Evolutionary conservation across 92 coral and sea anemone genomes (phyloP), one percentile per base, ranked within the genome.

Genomic region (Porites cylindrica): DNA sequence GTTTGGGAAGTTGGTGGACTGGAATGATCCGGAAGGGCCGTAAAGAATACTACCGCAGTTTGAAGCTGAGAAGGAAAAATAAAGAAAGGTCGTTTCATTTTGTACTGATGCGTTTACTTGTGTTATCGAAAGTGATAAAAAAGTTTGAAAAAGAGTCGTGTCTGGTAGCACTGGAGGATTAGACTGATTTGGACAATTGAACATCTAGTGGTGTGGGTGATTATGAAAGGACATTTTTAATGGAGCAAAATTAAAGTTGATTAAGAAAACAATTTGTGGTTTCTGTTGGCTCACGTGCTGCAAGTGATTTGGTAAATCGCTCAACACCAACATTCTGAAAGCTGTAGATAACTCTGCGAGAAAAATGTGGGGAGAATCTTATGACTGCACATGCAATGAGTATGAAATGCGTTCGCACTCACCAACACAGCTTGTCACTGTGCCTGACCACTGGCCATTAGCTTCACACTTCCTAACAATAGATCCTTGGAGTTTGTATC

Each of bases 1-100:
- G 80, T 93, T 93, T 47, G 99, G 99, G 88, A 93, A 97, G 81
- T 97, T 93, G 52, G 98, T 82, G 24, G 99, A 97, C 62, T 95
- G 90, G 20, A 97, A 82, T 8, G 91, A 86, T 32, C 99, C 99
- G 7, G 92, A 87, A 11, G 99, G 99, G 53, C 99, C 99, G 52
- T 91, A 89, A 29, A 93, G 92, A 64, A 95, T 69, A 6, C 84
- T 72, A 8, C 99, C 99, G 62, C 99, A 97, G 74, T 92, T 95
- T 50, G 99, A 93, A 19, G 85, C 99, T 97, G 70, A 68, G 38
- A 60, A 7, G 38, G 13, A 56, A 17, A 51, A 51, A 51, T 1
- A 16, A 58, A 77, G 17, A 24, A 8, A 26, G 7, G 17, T 51
- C 32, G 19, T 24, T 9, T 8, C 16, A 16, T 10, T 26, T 1